Evolutionary conservation across 1,140 invertebrate species (phyloP).

Genomic region (Ladona fulva): DNA sequence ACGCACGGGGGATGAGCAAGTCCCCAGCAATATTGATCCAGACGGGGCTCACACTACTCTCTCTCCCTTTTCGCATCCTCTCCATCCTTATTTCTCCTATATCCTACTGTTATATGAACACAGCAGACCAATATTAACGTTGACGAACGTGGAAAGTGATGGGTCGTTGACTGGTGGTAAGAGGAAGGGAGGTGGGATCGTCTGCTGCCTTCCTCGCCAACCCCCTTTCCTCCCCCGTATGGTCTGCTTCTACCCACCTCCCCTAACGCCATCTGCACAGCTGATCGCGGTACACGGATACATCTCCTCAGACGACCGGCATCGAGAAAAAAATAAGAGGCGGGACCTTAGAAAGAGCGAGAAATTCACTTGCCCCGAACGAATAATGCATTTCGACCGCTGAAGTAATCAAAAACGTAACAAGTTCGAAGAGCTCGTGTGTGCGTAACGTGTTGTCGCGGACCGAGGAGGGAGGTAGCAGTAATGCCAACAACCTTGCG

Average conservation of each 20-base stretch:
- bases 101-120: background rate
- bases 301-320: background rate
- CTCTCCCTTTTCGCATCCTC: background rate
- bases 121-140: background rate
- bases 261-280: conserved; percentile 6
- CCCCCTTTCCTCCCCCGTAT: background rate
- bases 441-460: too few relatives aligned
- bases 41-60: background rate
- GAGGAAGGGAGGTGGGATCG: background rate
- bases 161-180: background rate
- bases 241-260: background rate
- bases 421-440: too few relatives aligned
- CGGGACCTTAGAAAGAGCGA: background rate
- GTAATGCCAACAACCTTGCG: too few relatives aligned
- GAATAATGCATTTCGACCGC: too few relatives aligned
- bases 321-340: background rate
- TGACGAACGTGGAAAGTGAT: background rate
- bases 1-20: background rate
- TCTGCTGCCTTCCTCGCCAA: background rate
- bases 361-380: too few relatives aligned
- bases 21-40: conserved; percentile 3
- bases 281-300: background rate
- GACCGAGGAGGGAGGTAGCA: too few relatives aligned
- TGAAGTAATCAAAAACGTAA: too few relatives aligned
- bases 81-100: background rate